Evolutionary conservation across 2,888 invertebrate species (phyloP).

Genomic region (Tiphia femorata): DNA sequence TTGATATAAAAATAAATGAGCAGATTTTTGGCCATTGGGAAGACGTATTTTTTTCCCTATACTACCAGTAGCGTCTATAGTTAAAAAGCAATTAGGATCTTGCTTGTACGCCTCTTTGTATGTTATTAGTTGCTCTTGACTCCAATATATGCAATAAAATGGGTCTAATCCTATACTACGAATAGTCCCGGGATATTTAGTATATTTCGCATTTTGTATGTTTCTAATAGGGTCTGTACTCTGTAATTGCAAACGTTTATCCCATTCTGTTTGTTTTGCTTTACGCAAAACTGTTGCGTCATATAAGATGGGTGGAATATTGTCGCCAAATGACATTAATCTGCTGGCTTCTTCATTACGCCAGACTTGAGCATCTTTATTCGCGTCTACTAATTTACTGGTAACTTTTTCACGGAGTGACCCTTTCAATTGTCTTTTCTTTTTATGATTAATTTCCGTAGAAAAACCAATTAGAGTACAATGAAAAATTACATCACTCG

Average conservation of each 20-base stretch:
- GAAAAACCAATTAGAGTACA: conserved; percentile 1
- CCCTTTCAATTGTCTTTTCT: no score
- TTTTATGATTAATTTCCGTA: conserved; percentile 2
- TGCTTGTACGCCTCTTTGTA: conserved; percentile 11
- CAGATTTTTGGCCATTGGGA: no score
- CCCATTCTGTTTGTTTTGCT: conserved; percentile 24
- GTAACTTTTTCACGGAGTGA: conserved; percentile 16
- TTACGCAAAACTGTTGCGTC: conserved; percentile 17
- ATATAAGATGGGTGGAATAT: conserved; percentile 16
- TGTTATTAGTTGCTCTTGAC: conserved; percentile 8
- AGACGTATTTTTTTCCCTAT: no score
- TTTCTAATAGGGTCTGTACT: conserved; percentile 16
- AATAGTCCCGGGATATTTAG: background rate
- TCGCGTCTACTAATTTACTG: conserved; percentile 11
- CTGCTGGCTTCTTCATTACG: conserved; percentile 17
- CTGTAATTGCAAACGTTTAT: conserved; percentile 12
- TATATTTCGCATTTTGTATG: conserved; percentile 17
- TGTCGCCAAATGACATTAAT: conserved; percentile 16
- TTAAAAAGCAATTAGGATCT: conserved; percentile 2
- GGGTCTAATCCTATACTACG: conserved; percentile 23
- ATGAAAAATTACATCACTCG: conserved; percentile 12
- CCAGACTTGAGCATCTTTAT: conserved; percentile 19
- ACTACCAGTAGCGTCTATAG: conserved; percentile 20
- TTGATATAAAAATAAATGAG: conserved; percentile 32
- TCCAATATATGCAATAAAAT: conserved; percentile 29